Conservation (phyloP, 1,140 invertebrate genomes). For the Rhyzopertha dominica region DNA sequence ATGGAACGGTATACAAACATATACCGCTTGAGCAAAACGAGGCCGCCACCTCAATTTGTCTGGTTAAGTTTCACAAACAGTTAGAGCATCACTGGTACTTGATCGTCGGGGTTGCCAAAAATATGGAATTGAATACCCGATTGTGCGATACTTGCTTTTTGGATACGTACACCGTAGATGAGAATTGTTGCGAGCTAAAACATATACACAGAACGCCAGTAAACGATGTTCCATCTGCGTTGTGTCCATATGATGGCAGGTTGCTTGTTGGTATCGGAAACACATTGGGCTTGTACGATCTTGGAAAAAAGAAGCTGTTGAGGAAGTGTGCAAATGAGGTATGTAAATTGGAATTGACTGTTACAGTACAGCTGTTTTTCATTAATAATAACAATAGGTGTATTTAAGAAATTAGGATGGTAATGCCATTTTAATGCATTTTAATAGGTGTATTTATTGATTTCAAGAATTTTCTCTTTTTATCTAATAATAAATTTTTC, state of each 20-base stretch:
- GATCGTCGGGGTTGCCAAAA: conserved; percentile 85
- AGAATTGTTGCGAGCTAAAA: conserved; percentile 74
- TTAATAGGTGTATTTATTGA: too few relatives aligned
- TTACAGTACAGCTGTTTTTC: too few relatives aligned
- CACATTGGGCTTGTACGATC: conserved; percentile 89
- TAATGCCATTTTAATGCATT: background rate
- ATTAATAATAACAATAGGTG: too few relatives aligned
- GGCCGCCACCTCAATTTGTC: conserved; percentile 80
- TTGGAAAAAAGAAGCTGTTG: conserved; percentile 94
- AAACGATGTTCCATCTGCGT: conserved; percentile 86
- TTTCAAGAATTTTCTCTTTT: too few relatives aligned
- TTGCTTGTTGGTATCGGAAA: conserved; percentile 89
- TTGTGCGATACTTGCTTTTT: conserved; percentile 75
- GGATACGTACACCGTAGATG: conserved; percentile 78
- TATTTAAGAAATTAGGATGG: conserved; percentile 9
- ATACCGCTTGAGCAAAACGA: conserved; percentile 93
- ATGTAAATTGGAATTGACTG: too few relatives aligned
- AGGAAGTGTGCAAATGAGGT: conserved; percentile 98
- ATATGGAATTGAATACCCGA: conserved; percentile 83
- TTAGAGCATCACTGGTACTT: conserved; percentile 70
- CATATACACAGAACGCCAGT: conserved; percentile 91
- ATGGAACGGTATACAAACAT: conserved; percentile 71
- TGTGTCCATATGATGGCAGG: conserved; percentile 88
- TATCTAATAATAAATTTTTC: too few relatives aligned
- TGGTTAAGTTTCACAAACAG: conserved; percentile 49